Evolutionary conservation across 92 coral and sea anemone species (phyloP).

Genomic region (Chrysogorgia sp.): DNA sequence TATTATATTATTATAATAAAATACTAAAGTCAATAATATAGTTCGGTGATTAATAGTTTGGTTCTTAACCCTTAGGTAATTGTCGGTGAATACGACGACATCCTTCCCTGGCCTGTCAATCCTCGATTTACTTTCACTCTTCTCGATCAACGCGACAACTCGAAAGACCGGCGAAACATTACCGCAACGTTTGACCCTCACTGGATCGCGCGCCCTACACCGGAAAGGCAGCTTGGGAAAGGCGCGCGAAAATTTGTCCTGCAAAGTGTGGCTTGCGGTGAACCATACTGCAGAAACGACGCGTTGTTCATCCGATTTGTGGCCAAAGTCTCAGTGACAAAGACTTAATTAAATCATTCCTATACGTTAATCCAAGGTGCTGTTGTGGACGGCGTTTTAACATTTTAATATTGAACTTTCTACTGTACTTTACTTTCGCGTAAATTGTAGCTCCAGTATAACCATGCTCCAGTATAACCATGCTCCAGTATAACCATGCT

Average conservation of each 20-base stretch:
- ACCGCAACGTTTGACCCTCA: constrained; percentile 94
- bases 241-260: constrained; percentile 94
- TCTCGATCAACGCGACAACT: constrained; percentile 80
- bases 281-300: constrained; percentile 82
- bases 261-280: constrained; percentile 76
- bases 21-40: too few species aligned
- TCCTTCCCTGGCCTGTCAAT: constrained; percentile 88
- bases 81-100: constrained; percentile 90
- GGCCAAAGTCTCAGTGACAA: constrained; percentile 9
- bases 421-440: too few species aligned
- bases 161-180: constrained; percentile 75
- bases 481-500: too few species aligned
- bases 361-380: too few species aligned
- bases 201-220: constrained; percentile 81
- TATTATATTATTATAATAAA: too few species aligned
- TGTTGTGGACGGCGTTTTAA: too few species aligned
- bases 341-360: not conserved
- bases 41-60: not conserved
- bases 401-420: too few species aligned
- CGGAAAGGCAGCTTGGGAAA: constrained; percentile 94
- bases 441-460: too few species aligned
- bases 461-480: too few species aligned
- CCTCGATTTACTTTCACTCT: constrained; percentile 90
- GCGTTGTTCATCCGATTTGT: constrained; percentile 63
- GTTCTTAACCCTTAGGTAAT: constrained; percentile 65